Base-by-base conservation (phyloP, 2,113 vertebrate genomes). In the Rhodinocichla rosea region DNA sequence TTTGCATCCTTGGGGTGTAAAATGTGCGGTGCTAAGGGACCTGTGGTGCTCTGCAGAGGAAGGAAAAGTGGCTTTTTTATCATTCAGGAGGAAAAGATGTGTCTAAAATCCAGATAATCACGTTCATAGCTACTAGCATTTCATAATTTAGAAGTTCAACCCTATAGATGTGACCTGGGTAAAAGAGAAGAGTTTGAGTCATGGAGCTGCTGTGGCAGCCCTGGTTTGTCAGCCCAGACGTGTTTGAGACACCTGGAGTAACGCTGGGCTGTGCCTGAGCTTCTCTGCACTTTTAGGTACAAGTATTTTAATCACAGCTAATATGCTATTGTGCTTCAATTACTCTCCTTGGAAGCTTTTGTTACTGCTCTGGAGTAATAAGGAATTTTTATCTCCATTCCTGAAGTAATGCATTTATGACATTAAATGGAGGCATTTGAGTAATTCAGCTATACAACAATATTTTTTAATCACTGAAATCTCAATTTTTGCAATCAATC, bases 401-500 rank as follows among this genome's bases (percentile, higher is more conserved):
- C 30, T 1, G 1, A 64, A 62, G 53, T 77, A 94, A 74, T 71
- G 11, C 59, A 53, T 14, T 21, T 63, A 78, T 88, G 65, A 57
- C 68, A 55, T 68, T 83, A 79, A 87, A 63, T 67, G 74, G 50
- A 85, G 78, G 73, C 74, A 55, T 93, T 83, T 93, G 75, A 80
- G 70, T 95, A 88, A 77, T 92, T 96, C 87, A 82, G 53, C 27
- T 79, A 45, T 77, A 80, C 70, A 62, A 39, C 39, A 56, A 18
- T 87, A 71, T 40, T 75, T 94, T 68, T 35, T 80, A 92, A 90
- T 96, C 80, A 70, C 71, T 55, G 70, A 40, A 84, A 93, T 92
- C 86, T 91, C 44, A 56, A 15, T 17, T 94, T 95, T 90, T 81
- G 67, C 73, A 87, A 88, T 96, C 87, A 83, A 37, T 95, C 87